phyloP scores from a whole-genome alignment of 1,140 invertebrate genomes.

The Ceratina japonica region DNA sequence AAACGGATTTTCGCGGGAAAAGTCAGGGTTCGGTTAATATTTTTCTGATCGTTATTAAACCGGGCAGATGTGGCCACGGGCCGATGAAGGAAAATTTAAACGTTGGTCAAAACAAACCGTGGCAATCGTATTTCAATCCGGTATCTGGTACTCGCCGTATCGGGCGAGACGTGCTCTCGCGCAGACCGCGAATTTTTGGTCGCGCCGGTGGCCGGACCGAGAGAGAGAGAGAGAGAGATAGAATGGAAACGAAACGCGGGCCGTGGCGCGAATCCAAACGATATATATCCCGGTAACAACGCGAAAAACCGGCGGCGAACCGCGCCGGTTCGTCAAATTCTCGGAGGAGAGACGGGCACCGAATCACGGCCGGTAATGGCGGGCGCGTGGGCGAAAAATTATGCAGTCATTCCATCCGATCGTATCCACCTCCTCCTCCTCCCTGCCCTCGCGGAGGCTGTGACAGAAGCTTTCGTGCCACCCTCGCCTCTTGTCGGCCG shows the following conservation, averaged over 20 bases:
- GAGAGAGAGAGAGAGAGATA: too few species aligned
- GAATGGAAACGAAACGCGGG: conserved; percentile 3
- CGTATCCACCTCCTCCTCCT: neutral
- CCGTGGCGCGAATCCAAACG: conserved; percentile 46
- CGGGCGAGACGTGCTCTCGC: conserved; percentile 28
- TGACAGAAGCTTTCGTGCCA: neutral
- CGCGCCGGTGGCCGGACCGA: conserved; percentile 33
- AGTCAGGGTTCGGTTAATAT: neutral
- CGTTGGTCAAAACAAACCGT: conserved; percentile 37
- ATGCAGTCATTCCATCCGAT: neutral
- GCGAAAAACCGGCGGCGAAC: conserved; percentile 33
- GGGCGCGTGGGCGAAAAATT: neutral
- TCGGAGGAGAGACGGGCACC: neutral
- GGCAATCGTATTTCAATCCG: conserved; percentile 38
- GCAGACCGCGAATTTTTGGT: conserved; percentile 45
- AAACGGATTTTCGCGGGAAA: too few species aligned
- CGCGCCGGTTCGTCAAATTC: conserved; percentile 21
- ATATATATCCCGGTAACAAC: conserved; percentile 17
- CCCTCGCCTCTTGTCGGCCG: neutral
- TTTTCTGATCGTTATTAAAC: conserved; percentile 36
- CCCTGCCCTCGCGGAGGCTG: neutral
- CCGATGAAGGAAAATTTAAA: conserved; percentile 33
- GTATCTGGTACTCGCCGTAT: conserved; percentile 24
- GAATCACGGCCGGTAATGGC: too few species aligned
- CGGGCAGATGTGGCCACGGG: neutral